Evolutionary conservation across 1,140 invertebrate species (phyloP).

Genomic region (Drosophila nasuta): DNA sequence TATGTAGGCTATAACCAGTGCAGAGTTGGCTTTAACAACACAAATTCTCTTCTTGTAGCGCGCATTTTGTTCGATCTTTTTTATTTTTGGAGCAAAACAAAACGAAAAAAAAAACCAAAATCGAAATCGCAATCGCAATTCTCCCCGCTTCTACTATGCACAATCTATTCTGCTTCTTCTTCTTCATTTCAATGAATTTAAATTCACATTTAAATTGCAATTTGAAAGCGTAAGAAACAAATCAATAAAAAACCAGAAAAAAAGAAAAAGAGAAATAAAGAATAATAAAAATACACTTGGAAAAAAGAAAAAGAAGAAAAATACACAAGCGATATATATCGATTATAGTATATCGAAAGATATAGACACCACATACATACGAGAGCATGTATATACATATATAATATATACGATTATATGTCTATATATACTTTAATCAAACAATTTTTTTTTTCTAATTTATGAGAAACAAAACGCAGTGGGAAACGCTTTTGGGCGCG

Average conservation of each 20-base stretch:
- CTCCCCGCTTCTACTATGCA: slow-evolving; percentile 4
- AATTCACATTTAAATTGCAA: slow-evolving; percentile 69
- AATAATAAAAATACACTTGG: slow-evolving; percentile 27
- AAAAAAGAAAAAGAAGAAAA: slow-evolving; percentile 27
- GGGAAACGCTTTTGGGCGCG: slow-evolving; percentile 77
- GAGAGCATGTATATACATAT: slow-evolving; percentile 1
- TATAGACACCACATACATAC: no score
- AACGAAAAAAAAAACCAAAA: not conserved
- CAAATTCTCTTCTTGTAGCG: slow-evolving; percentile 1
- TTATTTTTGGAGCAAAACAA: not conserved
- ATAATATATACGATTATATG: slow-evolving; percentile 28
- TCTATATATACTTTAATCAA: slow-evolving; percentile 37
- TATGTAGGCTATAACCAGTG: slow-evolving; percentile 1
- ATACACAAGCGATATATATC: slow-evolving; percentile 41
- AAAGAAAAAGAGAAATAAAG: no score
- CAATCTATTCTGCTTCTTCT: slow-evolving; percentile 8
- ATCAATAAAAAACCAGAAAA: slow-evolving; percentile 23
- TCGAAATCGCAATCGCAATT: not conserved
- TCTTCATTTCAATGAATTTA: slow-evolving; percentile 67
- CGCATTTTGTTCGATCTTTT: slow-evolving; percentile 1
- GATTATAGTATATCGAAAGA: slow-evolving; percentile 9
- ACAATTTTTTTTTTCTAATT: slow-evolving; percentile 58
- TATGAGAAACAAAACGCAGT: slow-evolving; percentile 80
- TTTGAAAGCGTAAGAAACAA: slow-evolving; percentile 58
- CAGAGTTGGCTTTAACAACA: not conserved